A percentile compares a stretch with the other conserved stretches of the same genome.
Evolutionary conservation across 2,888 invertebrate species (phyloP).

Genomic region (Allophyes oxyacanthae): DNA sequence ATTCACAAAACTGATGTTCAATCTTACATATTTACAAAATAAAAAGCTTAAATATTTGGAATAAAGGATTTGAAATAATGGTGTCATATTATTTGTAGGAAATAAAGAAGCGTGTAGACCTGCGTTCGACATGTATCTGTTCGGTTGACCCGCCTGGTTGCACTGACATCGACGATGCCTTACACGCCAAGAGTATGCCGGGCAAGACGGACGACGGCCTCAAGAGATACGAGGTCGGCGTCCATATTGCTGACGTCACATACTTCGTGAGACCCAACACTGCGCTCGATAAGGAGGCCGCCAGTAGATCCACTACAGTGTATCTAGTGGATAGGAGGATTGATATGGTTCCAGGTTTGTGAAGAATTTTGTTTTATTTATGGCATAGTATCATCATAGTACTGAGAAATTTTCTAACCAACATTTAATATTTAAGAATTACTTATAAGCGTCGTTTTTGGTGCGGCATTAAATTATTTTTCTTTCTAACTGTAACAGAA

Average conservation of each 20-base stretch:
- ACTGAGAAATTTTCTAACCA: too few species aligned
- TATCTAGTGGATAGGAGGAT: conserved; percentile 98
- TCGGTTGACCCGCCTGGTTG: conserved; percentile 99
- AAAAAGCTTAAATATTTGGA: too few species aligned
- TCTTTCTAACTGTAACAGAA: too few species aligned
- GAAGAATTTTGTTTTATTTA: too few species aligned
- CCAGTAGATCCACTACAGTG: conserved; percentile 98
- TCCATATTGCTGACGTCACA: conserved; percentile 99
- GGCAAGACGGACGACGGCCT: conserved; percentile 83
- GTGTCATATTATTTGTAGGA: conserved; percentile 87
- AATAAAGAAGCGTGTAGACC: conserved; percentile 93
- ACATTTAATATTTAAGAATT: too few species aligned
- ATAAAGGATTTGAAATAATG: neutral
- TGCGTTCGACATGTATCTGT: conserved; percentile 96
- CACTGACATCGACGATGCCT: conserved; percentile 99
- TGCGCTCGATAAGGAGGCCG: conserved; percentile 97
- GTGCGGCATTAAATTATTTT: too few species aligned
- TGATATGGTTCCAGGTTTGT: conserved; percentile 93
- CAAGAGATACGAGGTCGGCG: conserved; percentile 92
- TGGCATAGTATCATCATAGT: too few species aligned
- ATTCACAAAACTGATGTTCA: too few species aligned
- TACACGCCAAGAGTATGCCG: conserved; percentile 94
- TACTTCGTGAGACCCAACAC: conserved; percentile 98
- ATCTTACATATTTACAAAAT: too few species aligned
- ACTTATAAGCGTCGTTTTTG: too few species aligned